Base-by-base conservation (phyloP, 2,888 invertebrate species). In the Lamellibrachia satsuma region DNA sequence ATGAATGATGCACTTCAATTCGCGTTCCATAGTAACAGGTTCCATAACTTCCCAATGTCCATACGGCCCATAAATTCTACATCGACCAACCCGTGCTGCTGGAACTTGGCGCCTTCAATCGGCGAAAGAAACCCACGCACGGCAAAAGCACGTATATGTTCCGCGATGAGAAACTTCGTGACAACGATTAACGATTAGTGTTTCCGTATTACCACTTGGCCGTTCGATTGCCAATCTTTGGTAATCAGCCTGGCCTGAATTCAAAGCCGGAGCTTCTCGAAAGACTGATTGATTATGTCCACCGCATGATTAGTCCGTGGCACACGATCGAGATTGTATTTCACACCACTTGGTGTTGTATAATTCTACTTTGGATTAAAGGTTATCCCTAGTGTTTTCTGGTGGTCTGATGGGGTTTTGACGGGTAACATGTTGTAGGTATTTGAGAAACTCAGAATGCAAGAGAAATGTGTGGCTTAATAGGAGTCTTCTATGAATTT, bases 191-290 rank as follows among this genome's bases (percentile, higher is more conserved):
- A 75, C 75, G 75, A 75, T 75, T 75, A 75, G 22, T 75, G 75
- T 75, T 75, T 75, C 75, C 75, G 75, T 75, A 22, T 75, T 75
- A 75, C 75, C 75, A 75, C 75, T 75, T 75, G 75, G 11, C 75
- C 75, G 75, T 75, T 75, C 22, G 75, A 55, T 75, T 75, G 75
- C 75, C 75, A 75, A 22, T 15, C 22, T 15, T 75, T 6, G 75
- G n/a, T 75, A 75, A 75, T 75, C 75, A 75, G 75, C n/a, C 11
- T 75, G 75, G 75, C 75, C n/a, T 6, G 6, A n/a, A 75, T 22
- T 75, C 75, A 75, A 75, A 15, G 75, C 75, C 15, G 11, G n/a
- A 15, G 75, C n/a, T 75, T 75, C 75, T 75, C 22, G 75, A 22
- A 75, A 75, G 75, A 75, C 75, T 75, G 15, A 75, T 75, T 22